phyloP scores from a whole-genome alignment of 2,113 vertebrate genomes.

The Rhinoptilus africanus region DNA sequence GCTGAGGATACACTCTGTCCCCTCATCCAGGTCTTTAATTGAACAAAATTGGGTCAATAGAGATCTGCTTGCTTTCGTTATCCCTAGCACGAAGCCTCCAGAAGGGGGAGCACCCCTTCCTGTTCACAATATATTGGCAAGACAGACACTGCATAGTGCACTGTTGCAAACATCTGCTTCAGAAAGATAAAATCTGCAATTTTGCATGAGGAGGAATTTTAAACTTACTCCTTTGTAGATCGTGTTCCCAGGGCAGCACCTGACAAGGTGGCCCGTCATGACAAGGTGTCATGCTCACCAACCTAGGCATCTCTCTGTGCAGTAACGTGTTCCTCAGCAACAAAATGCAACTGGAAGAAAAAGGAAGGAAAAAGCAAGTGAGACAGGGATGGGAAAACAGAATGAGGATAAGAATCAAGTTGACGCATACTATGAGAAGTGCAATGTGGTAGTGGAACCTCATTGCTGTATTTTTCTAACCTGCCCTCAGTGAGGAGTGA shows the following conservation, averaged over 20 bases:
- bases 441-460: neutral
- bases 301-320: neutral
- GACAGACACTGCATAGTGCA: neutral
- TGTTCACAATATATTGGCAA: neutral
- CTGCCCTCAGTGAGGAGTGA: neutral
- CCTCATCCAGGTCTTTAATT: too few relatives aligned
- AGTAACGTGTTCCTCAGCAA: neutral
- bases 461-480: neutral
- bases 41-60: too few relatives aligned
- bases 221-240: neutral
- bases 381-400: neutral
- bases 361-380: neutral
- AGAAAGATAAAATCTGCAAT: neutral
- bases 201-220: neutral
- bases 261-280: fast-evolving
- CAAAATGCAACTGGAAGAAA: neutral
- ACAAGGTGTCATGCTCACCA: neutral
- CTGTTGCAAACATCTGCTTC: neutral
- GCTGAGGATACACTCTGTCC: too few relatives aligned
- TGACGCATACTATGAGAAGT: neutral
- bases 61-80: neutral
- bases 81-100: neutral
- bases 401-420: neutral
- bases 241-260: neutral
- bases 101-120: neutral